Evolutionary conservation across 1,140 invertebrate species (phyloP), one percentile per base, ranked within the genome.

Genomic region (Cecropterus lyciades): DNA sequence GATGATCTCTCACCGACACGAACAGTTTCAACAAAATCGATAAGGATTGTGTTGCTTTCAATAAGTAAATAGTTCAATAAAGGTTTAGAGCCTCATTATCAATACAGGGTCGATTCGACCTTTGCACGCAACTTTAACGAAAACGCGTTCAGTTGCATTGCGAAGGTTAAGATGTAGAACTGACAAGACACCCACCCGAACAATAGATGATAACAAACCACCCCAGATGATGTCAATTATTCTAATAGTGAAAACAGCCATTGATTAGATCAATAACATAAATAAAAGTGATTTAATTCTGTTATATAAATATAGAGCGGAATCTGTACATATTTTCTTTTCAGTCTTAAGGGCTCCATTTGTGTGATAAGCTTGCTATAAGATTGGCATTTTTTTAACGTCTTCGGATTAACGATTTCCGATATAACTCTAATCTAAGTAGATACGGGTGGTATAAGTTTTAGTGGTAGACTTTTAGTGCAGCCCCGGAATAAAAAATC

Each of bases 261-360:
- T 86, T 85, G 75, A 85, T 80, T 80, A 77, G 74, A 79, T 69
- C 62, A 65, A 82, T 80, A 86, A 86, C 79, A 86, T 55, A 79
- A 82, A 78, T 73, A 76, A 70, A 73, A 53, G 16, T 40, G 20
- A 46, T 62, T 33, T 33, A 33, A 33, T 24, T 24, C 1, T 33
- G 30, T 33, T 33, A 33, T 33, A 33, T 33, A 33, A 33, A 33
- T 33, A 33, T 33, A 33, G 30, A 33, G 6, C 9, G 30, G 3
- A 9, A 8, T 6, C 6, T 33, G 9, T 33, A 10, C 30, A n/a
- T n/a, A n/a, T n/a, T 33, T 4, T 33, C 30, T 33, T 33, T 33
- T 33, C 30, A 33, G 9, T 33, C 30, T 3, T 33, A 33, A 33
- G 30, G 30, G 7, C 30, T 3, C 9, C 6, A 33, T 10, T 10